A percentile compares a stretch with the other conserved stretches of the same genome.
These are phyloP conservation scores for Prorops nasuta DNA, from an alignment of 1,140 invertebrate genomes.

Conservation along the genomic window DNA sequence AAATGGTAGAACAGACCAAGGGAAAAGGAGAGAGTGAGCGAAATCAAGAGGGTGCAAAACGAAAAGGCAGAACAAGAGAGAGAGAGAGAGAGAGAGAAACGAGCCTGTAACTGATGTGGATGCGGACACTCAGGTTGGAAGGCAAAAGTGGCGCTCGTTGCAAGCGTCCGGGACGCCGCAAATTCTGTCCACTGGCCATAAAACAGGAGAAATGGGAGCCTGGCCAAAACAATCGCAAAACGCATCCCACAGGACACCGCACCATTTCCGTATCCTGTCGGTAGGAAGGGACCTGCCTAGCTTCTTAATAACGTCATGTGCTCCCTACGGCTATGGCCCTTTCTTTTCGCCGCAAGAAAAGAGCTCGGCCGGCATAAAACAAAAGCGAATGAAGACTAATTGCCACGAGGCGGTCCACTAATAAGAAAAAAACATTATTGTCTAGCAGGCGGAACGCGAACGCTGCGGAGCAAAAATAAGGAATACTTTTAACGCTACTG, in stretches of 20 bases:
- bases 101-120: conserved; percentile 31
- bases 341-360: too few species aligned
- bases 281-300: too few species aligned
- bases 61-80: background rate
- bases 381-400: too few species aligned
- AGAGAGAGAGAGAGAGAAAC: background rate
- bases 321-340: too few species aligned
- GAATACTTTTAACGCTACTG: too few species aligned
- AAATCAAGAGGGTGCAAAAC: background rate
- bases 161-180: conserved; percentile 23
- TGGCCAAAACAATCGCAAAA: conserved; percentile 33
- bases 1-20: background rate
- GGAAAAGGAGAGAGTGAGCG: background rate
- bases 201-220: conserved; percentile 30
- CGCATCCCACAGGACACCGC: conserved; percentile 27
- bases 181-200: conserved; percentile 31
- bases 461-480: too few species aligned
- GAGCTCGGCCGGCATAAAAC: too few species aligned
- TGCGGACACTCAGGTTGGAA: conserved; percentile 13
- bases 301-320: too few species aligned
- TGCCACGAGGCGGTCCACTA: too few species aligned
- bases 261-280: conserved; percentile 29
- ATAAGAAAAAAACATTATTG: too few species aligned
- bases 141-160: conserved; percentile 27
- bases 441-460: too few species aligned